phyloP scores from a whole-genome alignment of 2,797 vertebrate species.

The Bryconaethiops microstoma region DNA sequence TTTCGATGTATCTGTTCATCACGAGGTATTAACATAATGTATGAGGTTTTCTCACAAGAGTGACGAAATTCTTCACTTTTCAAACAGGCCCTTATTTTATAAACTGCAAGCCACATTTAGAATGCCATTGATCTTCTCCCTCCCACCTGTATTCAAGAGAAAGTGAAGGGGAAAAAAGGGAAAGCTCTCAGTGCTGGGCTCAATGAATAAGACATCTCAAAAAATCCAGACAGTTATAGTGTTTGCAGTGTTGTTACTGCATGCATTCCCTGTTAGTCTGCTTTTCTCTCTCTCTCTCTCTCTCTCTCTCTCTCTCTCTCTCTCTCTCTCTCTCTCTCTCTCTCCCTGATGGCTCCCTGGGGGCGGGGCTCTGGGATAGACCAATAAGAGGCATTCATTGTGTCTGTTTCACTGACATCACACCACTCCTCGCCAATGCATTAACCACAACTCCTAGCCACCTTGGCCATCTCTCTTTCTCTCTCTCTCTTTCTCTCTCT shows the following conservation, averaged over 20 bases:
- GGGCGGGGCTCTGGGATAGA: constrained; percentile 46
- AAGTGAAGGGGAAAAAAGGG: background rate
- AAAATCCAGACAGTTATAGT: background rate
- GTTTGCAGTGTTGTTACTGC: constrained; percentile 8
- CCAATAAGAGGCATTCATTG: constrained; percentile 61
- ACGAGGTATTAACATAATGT: too few relatives aligned
- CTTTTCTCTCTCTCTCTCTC: constrained; percentile 5
- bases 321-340: background rate
- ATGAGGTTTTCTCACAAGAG: background rate
- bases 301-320: constrained; percentile 25
- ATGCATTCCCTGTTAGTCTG: constrained; percentile 5
- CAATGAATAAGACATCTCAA: constrained; percentile 13
- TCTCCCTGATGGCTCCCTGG: constrained; percentile 24
- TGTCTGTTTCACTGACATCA: constrained; percentile 63
- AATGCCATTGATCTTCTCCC: background rate
- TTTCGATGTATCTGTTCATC: too few relatives aligned
- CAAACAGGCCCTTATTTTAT: background rate
- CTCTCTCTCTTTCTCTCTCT: background rate
- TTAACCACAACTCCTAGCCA: constrained; percentile 49
- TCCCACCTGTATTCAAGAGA: too few relatives aligned
- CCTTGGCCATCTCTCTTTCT: constrained; percentile 42
- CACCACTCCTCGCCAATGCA: constrained; percentile 51
- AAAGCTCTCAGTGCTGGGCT: background rate
- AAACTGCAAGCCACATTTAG: background rate
- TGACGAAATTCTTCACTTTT: background rate